These are phyloP conservation scores for Plebejus melissa DNA, from an alignment of 2,888 invertebrate genomes.

Conservation along the genomic window DNA sequence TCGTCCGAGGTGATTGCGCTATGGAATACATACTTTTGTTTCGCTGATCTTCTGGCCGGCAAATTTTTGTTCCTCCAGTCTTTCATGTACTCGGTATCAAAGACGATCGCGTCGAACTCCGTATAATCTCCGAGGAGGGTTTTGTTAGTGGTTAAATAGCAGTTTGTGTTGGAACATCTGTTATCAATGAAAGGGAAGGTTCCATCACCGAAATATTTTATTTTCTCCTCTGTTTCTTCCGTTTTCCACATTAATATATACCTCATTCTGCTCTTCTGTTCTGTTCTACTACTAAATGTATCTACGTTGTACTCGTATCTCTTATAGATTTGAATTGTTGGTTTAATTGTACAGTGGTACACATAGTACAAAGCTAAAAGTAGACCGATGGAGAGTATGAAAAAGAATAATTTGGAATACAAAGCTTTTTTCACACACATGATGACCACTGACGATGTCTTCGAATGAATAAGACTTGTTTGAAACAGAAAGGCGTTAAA, in stretches of 20 bases:
- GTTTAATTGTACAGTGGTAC: slow-evolving; percentile 46
- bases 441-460: background rate
- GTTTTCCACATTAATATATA: slow-evolving; percentile 57
- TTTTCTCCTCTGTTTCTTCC: slow-evolving; percentile 30
- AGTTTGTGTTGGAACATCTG: slow-evolving; percentile 53
- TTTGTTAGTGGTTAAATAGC: slow-evolving; percentile 56
- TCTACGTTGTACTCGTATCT: background rate
- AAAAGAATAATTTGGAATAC: slow-evolving; percentile 60
- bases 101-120: slow-evolving; percentile 59
- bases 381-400: slow-evolving; percentile 56
- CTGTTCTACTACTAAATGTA: no score
- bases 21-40: slow-evolving; percentile 62
- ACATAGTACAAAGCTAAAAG: slow-evolving; percentile 59
- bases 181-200: slow-evolving; percentile 47
- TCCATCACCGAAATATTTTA: slow-evolving; percentile 44
- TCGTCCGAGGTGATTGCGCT: slow-evolving; percentile 50
- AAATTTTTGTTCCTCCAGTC: slow-evolving; percentile 42
- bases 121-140: slow-evolving; percentile 45
- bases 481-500: background rate
- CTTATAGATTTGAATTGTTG: background rate
- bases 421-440: slow-evolving; percentile 52
- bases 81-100: slow-evolving; percentile 46
- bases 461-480: background rate
- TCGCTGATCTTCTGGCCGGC: slow-evolving; percentile 46
- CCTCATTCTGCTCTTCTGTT: slow-evolving; percentile 40